phyloP scores from a whole-genome alignment of 2,113 vertebrate species.

The Archilochus colubris region DNA sequence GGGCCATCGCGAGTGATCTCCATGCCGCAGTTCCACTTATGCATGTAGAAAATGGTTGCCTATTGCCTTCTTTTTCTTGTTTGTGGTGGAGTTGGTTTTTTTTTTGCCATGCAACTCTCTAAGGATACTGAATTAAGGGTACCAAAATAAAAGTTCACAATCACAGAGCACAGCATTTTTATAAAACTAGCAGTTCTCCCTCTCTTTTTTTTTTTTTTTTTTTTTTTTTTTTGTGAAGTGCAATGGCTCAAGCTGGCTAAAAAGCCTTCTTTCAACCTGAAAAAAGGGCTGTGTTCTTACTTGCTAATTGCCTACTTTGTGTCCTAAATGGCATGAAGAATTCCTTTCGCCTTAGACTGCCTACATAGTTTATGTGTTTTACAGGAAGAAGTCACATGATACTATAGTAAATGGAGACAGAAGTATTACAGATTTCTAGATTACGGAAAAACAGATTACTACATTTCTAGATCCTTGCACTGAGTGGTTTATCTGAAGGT shows the following conservation, averaged over 20 bases:
- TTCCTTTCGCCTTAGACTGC: background rate
- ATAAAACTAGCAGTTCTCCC: background rate
- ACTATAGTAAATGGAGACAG: background rate
- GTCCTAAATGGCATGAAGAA: background rate
- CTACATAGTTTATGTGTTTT: background rate
- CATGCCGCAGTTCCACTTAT: background rate
- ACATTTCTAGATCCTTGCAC: background rate
- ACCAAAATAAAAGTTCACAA: background rate
- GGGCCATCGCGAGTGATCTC: background rate
- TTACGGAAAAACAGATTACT: background rate
- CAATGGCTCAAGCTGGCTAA: background rate
- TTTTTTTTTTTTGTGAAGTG: background rate
- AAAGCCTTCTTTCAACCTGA: background rate
- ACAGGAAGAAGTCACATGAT: background rate
- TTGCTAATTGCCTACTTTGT: background rate
- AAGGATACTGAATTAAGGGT: background rate
- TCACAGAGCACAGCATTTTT: background rate
- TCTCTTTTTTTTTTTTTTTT: background rate
- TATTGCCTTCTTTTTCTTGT: background rate
- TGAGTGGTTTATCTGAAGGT: background rate
- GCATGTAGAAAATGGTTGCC: background rate
- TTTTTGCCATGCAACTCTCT: background rate
- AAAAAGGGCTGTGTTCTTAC: background rate
- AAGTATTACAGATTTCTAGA: background rate
- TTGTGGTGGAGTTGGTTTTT: background rate